Evolutionary conservation across 2,113 vertebrate genomes (phyloP), one percentile per base, ranked within the genome.

Genomic region (Ammodramus savannarum): DNA sequence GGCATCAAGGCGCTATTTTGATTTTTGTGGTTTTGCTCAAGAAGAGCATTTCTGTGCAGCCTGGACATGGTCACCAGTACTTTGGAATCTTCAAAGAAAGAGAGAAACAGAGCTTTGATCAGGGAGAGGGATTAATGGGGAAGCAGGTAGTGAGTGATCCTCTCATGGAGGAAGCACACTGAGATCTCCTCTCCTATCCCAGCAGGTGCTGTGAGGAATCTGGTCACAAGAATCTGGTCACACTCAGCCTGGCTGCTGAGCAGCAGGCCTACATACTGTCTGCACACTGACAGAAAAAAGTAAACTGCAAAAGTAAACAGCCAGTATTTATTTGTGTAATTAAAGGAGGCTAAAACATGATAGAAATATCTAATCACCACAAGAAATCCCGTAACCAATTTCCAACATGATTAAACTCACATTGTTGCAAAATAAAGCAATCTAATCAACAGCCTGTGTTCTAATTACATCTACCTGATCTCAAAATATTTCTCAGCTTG

Each of bases 381-480:
- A 73, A 93, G 91, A 95, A 96, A 91, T 90, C 85, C 92, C 5
- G 78, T 59, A 93, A 90, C 93, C 91, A 96, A 91, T 95, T 96
- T 97, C 93, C 77, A 89, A 95, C 57, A 36, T 95, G 95, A 97
- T 96, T 96, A 96, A 96, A 96, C 78, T 92, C 3, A 0, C 80
- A 91, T 85, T 89, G 94, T 92, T 96, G 65, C 86, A 94, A 96
- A 97, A 97, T 95, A 92, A 94, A 96, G 94, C 91, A 96, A 95
- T 97, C 91, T 97, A 97, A 97, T 97, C 95, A 97, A 86, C 95
- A 88, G 87, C 41, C 94, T 79, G 75, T 96, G 95, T 95, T 97
- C 91, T 97, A 97, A 97, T 97, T 97, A 97, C 59, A 48, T 93
- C 84, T 96, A 96, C 91, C 94, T 95, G 96, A 91, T 95, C 87